Percentiles rank a stretch among this genome's conserved stretches.
Conservation (phyloP, 2,797 vertebrate genomes). For the Anguilla marmorata region DNA sequence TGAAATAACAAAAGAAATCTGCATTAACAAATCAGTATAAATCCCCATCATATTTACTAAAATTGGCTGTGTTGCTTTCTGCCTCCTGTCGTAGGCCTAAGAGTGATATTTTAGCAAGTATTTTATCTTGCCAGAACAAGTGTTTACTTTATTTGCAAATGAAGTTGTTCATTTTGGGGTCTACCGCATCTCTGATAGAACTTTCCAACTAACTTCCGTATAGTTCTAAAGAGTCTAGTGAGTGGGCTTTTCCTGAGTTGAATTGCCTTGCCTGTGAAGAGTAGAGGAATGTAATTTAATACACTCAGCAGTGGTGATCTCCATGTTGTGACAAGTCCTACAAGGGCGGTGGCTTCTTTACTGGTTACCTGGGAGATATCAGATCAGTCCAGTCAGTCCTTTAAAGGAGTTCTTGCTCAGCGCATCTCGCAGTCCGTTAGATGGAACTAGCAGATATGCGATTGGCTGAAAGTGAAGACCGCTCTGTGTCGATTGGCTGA, state of each 20-base stretch:
- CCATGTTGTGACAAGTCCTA: constrained; percentile 12
- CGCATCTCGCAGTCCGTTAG: not conserved
- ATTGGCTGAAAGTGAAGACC: not conserved
- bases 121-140: not conserved
- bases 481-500: not conserved
- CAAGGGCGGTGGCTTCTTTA: not conserved
- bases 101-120: not conserved
- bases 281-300: not conserved
- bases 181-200: not conserved
- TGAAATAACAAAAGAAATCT: not conserved
- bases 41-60: not conserved
- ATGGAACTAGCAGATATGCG: not conserved
- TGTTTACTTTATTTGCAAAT: not conserved
- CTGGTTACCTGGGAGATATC: not conserved
- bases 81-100: not conserved
- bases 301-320: not conserved
- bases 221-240: not conserved
- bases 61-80: not conserved
- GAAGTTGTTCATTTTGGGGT: not conserved
- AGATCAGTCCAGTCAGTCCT: not conserved
- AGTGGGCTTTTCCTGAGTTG: not conserved
- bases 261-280: not conserved
- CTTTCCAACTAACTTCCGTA: not conserved
- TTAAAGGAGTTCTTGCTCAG: not conserved
- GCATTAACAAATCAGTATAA: not conserved